phyloP scores from a whole-genome alignment of 2,888 invertebrate genomes.

The Lutraria lutraria region DNA sequence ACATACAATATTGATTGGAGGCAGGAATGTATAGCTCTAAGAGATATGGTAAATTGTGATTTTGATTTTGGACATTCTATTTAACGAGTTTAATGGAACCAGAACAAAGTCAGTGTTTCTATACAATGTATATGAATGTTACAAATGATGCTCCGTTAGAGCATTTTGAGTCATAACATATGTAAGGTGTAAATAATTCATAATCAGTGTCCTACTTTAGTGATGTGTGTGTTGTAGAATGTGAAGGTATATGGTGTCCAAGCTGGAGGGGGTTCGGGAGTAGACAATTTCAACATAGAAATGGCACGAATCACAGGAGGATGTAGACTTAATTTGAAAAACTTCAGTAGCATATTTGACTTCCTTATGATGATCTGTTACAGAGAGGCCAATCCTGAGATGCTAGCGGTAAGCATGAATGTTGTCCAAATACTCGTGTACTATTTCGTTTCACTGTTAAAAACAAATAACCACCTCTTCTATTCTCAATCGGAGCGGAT shows the following conservation, averaged over 20 bases:
- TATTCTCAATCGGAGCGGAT: no score
- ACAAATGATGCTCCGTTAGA: no score
- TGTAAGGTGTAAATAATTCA: no score
- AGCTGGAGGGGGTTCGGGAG: slow-evolving; percentile 53
- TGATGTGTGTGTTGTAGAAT: slow-evolving; percentile 60
- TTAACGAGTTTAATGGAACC: no score
- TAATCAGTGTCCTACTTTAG: no score
- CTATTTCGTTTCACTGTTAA: no score
- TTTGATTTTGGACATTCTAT: neutral
- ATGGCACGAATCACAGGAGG: slow-evolving; percentile 77
- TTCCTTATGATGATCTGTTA: slow-evolving; percentile 83
- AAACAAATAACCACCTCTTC: no score
- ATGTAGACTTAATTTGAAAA: slow-evolving; percentile 73
- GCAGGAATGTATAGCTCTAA: slow-evolving; percentile 68
- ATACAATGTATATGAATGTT: no score
- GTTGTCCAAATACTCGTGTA: no score
- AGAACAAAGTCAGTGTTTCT: no score
- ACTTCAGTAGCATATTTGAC: slow-evolving; percentile 77
- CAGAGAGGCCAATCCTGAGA: slow-evolving; percentile 79
- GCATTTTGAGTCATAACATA: no score
- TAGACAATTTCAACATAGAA: slow-evolving; percentile 70
- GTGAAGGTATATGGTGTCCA: slow-evolving; percentile 79
- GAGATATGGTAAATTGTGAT: slow-evolving; percentile 67
- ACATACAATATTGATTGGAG: slow-evolving; percentile 80
- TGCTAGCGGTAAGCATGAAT: slow-evolving; percentile 69